Conservation (phyloP, 2,113 vertebrate genomes). For the Etheostoma spectabile region DNA sequence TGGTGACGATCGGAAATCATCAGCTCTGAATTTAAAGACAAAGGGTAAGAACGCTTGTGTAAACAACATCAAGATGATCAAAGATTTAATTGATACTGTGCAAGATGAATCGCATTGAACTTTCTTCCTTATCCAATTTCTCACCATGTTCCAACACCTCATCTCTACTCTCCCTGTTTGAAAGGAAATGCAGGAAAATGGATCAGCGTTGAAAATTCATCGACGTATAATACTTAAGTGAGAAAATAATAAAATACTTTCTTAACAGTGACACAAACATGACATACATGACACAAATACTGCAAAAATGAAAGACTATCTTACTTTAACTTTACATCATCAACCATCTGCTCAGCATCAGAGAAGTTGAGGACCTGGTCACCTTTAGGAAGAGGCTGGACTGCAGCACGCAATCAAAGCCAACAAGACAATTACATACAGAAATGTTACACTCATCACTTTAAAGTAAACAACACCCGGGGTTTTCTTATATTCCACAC, state of each 20-base stretch:
- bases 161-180: slow-evolving; percentile 89
- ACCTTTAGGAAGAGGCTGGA: slow-evolving; percentile 95
- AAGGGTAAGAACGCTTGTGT: not conserved
- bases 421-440: not conserved
- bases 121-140: slow-evolving; percentile 56
- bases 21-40: slow-evolving; percentile 83
- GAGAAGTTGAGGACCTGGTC: slow-evolving; percentile 98
- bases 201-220: not conserved
- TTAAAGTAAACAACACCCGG: not conserved
- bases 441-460: not conserved
- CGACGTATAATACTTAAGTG: not conserved
- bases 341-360: slow-evolving; percentile 94
- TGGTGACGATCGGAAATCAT: slow-evolving; percentile 94
- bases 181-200: not conserved
- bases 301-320: slow-evolving; percentile 27
- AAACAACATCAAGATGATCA: not conserved
- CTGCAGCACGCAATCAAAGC: slow-evolving; percentile 79
- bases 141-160: slow-evolving; percentile 95
- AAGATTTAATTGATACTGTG: not conserved
- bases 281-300: not conserved
- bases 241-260: not conserved
- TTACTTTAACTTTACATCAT: slow-evolving; percentile 95
- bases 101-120: not conserved
- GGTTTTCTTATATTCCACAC: not conserved
- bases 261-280: not conserved